Evolutionary conservation across 2,113 vertebrate species (phyloP).

Genomic region (Vireo altiloquus): DNA sequence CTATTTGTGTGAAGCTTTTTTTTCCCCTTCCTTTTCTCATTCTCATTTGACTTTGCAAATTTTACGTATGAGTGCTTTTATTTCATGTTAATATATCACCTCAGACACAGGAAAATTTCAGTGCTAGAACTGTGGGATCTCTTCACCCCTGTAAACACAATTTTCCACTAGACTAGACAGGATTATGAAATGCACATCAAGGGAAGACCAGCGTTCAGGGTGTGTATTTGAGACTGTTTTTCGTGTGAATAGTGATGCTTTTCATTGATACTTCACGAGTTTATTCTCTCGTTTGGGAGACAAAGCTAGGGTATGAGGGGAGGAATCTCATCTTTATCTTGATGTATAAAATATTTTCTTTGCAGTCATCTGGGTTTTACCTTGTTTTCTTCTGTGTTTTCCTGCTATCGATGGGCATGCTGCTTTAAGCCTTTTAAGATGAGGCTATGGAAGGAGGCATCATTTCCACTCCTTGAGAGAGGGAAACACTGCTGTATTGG

Average conservation of each 20-base stretch:
- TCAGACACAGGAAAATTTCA: neutral
- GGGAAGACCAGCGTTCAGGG: neutral
- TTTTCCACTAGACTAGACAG: neutral
- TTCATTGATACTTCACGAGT: neutral
- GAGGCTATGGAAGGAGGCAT: neutral
- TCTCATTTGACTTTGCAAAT: neutral
- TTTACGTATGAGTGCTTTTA: neutral
- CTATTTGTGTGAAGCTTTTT: neutral
- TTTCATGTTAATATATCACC: neutral
- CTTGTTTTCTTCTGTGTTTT: neutral
- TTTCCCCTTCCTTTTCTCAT: neutral
- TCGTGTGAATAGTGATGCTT: neutral
- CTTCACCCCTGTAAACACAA: neutral
- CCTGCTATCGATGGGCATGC: accelerated
- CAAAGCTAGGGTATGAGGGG: neutral
- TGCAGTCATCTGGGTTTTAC: neutral
- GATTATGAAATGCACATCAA: neutral
- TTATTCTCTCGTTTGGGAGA: neutral
- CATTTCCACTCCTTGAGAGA: neutral
- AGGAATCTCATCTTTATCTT: neutral
- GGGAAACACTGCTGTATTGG: neutral
- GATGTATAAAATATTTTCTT: neutral
- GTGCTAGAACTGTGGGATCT: neutral
- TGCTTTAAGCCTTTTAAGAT: neutral
- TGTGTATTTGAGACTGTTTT: neutral